Conservation (phyloP, 2,797 vertebrate genomes). For the Echeneis naucrates region DNA sequence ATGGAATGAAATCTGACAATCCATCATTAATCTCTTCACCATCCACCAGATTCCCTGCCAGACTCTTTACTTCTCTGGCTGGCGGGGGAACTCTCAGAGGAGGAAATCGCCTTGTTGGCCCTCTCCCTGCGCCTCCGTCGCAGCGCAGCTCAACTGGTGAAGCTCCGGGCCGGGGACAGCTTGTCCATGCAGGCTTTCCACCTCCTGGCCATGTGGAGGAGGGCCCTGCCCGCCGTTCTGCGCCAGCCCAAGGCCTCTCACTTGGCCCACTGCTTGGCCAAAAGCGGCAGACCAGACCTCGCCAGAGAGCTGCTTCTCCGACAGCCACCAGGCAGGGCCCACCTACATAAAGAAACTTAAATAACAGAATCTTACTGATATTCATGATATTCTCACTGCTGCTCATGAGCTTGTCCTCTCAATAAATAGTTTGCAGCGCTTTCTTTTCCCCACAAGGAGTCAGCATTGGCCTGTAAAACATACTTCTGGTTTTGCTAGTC, state of each 20-base stretch:
- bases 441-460: constrained; percentile 54
- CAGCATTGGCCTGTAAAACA: constrained; percentile 46
- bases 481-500: too few relatives aligned
- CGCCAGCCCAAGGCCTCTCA: constrained; percentile 82
- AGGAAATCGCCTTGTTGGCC: constrained; percentile 78
- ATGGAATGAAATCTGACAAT: too few relatives aligned
- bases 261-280: constrained; percentile 84
- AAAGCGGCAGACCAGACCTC: constrained; percentile 87
- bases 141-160: constrained; percentile 87
- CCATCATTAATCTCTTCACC: background rate
- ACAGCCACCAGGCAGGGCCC: constrained; percentile 46
- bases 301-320: constrained; percentile 83
- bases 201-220: constrained; percentile 88
- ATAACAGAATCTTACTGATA: background rate
- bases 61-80: constrained; percentile 89
- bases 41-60: constrained; percentile 78
- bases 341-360: background rate
- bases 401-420: too few relatives aligned
- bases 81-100: constrained; percentile 87
- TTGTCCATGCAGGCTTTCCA: constrained; percentile 85
- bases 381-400: too few relatives aligned
- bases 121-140: constrained; percentile 80
- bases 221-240: constrained; percentile 81
- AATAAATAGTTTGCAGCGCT: background rate
- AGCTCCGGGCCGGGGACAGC: constrained; percentile 83